Evolutionary conservation across 2,888 invertebrate species (phyloP).

Genomic region (Ochropleura plecta): DNA sequence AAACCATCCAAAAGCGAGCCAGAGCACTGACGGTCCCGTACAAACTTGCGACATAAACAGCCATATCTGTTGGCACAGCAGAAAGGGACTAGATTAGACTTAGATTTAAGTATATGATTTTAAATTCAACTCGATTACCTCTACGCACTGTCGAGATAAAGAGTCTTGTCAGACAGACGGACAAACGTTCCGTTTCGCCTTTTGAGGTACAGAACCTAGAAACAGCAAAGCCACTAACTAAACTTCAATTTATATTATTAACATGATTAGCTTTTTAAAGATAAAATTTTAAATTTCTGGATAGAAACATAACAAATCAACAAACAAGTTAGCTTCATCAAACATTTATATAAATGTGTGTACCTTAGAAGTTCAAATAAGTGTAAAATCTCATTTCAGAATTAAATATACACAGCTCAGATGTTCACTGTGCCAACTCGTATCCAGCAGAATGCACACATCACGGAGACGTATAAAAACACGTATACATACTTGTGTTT

Average conservation of each 20-base stretch:
- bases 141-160: too few relatives aligned
- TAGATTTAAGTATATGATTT: too few relatives aligned
- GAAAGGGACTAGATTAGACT: too few relatives aligned
- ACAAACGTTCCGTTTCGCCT: too few relatives aligned
- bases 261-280: background rate
- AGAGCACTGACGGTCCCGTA: too few relatives aligned
- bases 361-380: slow-evolving; percentile 20
- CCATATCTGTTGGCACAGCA: too few relatives aligned
- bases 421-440: slow-evolving; percentile 36
- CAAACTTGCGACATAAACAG: too few relatives aligned
- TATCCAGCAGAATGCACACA: slow-evolving; percentile 18
- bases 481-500: background rate
- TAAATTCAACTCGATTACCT: too few relatives aligned
- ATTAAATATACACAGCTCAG: slow-evolving; percentile 27
- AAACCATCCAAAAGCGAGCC: too few relatives aligned
- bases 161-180: too few relatives aligned
- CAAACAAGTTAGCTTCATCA: background rate
- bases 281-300: background rate
- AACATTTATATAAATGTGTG: background rate
- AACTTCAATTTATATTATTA: background rate
- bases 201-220: too few relatives aligned
- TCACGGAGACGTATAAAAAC: background rate
- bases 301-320: background rate
- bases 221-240: background rate
- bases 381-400: slow-evolving; percentile 36